Base-by-base conservation (phyloP, 1,140 invertebrate genomes). In the Sitodiplosis mosellana region DNA sequence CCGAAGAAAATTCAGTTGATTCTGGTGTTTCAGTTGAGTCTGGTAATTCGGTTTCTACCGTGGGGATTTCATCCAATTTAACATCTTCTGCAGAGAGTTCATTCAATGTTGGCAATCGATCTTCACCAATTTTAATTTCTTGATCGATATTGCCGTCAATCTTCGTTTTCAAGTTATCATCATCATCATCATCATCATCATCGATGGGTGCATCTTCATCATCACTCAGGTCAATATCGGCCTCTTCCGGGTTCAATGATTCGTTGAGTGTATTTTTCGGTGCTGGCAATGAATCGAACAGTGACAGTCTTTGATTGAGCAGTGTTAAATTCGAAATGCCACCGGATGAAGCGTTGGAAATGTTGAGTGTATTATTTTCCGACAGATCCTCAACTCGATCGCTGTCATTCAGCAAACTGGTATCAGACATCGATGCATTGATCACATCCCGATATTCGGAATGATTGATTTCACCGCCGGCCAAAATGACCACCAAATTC, bases 401-500 rank as follows among this genome's bases (percentile, higher is more conserved):
- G 20, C 33, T 53, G 48, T 48, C 11, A 8, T 47, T 21, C 36
- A 45, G n/a, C 44, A 51, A 41, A 49, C 14, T n/a, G 49, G 22
- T 45, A 47, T 46, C 45, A 42, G 40, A 41, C n/a, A 38, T 27
- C 36, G 20, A 43, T 14, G 33, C 45, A 18, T 50, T 49, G 10
- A 12, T 5, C 18, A 11, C 52, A 47, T 43, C 37, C n/a, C 19
- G 14, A 19, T 20, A 41, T 8, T 41, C n/a, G 11, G 52, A 49
- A 44, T 53, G 36, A 17, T 55, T 58, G 20, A 60, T 50, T 21
- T 57, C 52, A 10, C 55, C 56, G 19, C 65, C 60, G 27, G 56
- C 55, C 38, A 63, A 58, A 5, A 71, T 54, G 50, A 71, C 48
- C 5, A 71, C 60, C 22, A 79, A 57, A 17, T 61, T 64, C 6